A percentile compares a stretch with the other conserved stretches of the same genome.
These are phyloP conservation scores for Halichondria panicea DNA, from an alignment of 37 sponge, comb jelly and placozoan species.

Conservation along the genomic window DNA sequence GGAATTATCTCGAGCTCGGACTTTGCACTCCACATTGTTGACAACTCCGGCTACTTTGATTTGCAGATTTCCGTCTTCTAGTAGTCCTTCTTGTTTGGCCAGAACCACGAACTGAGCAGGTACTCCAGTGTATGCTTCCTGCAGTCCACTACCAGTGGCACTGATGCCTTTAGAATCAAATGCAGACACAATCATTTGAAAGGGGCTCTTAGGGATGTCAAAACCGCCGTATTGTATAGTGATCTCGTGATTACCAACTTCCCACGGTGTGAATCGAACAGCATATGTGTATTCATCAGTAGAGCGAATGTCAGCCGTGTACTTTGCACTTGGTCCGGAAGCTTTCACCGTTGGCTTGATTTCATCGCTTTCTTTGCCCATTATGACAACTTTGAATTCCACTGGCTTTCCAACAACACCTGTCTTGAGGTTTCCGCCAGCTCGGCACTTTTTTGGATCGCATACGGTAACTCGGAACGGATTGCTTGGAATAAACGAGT, in stretches of 20 bases:
- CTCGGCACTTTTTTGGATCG: constrained; percentile 51
- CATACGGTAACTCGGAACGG: constrained; percentile 51
- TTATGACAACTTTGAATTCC: constrained; percentile 22
- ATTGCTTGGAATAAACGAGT: constrained; percentile 31
- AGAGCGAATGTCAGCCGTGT: constrained; percentile 11
- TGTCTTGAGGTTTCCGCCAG: constrained; percentile 33
- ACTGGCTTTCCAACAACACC: constrained; percentile 55
- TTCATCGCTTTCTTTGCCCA: background rate
- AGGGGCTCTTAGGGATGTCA: constrained; percentile 41
- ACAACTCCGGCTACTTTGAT: constrained; percentile 53
- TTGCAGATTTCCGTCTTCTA: constrained; percentile 47
- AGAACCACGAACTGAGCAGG: constrained; percentile 68
- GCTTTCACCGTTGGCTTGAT: constrained; percentile 57
- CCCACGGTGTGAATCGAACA: constrained; percentile 60
- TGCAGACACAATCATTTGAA: constrained; percentile 24
- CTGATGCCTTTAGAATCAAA: constrained; percentile 34
- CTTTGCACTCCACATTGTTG: constrained; percentile 41
- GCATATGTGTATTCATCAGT: constrained; percentile 15
- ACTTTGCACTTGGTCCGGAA: constrained; percentile 49
- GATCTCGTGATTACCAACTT: constrained; percentile 60
- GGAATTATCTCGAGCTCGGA: constrained; percentile 67
- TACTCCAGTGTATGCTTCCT: constrained; percentile 48
- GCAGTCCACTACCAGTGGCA: constrained; percentile 67
- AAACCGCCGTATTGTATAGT: constrained; percentile 51
- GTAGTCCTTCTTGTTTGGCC: constrained; percentile 39